These are phyloP conservation scores for Eutolmus rufibarbis DNA, from an alignment of 2,888 invertebrate genomes.

Conservation along the genomic window DNA sequence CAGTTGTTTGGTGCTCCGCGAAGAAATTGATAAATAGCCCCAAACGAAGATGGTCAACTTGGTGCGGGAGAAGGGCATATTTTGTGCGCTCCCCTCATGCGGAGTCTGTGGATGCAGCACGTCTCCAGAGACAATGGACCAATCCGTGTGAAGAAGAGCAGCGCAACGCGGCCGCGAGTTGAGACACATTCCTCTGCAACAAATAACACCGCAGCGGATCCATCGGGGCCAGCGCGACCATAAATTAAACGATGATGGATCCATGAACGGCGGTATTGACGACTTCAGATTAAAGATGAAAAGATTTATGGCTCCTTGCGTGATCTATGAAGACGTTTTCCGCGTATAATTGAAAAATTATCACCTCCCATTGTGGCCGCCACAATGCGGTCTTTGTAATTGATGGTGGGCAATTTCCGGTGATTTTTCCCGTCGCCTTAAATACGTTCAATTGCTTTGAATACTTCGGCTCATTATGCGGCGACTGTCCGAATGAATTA, in stretches of 20 bases:
- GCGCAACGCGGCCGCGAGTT: background rate
- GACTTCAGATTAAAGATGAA: slow-evolving; percentile 33
- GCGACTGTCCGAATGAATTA: background rate
- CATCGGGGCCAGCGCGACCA: background rate
- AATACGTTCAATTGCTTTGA: background rate
- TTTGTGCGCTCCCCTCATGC: background rate
- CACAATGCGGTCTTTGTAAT: slow-evolving; percentile 9
- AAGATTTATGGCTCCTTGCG: slow-evolving; percentile 34
- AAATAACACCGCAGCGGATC: background rate
- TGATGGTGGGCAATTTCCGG: slow-evolving; percentile 25
- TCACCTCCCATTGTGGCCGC: background rate
- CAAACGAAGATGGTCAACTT: slow-evolving; percentile 19
- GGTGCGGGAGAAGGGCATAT: background rate
- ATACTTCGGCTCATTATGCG: background rate
- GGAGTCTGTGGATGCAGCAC: background rate
- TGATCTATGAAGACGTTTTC: slow-evolving; percentile 32
- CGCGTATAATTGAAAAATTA: slow-evolving; percentile 35
- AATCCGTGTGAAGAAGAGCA: slow-evolving; percentile 6
- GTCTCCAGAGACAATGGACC: slow-evolving; percentile 19
- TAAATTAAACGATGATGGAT: slow-evolving; percentile 41
- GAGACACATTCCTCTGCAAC: background rate
- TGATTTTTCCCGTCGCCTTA: background rate
- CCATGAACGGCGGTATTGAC: slow-evolving; percentile 34
- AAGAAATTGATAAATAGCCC: slow-evolving; percentile 36
- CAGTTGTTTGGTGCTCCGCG: background rate